Evolutionary conservation across 2,888 invertebrate species (phyloP).

Genomic region (Erebia ligea): DNA sequence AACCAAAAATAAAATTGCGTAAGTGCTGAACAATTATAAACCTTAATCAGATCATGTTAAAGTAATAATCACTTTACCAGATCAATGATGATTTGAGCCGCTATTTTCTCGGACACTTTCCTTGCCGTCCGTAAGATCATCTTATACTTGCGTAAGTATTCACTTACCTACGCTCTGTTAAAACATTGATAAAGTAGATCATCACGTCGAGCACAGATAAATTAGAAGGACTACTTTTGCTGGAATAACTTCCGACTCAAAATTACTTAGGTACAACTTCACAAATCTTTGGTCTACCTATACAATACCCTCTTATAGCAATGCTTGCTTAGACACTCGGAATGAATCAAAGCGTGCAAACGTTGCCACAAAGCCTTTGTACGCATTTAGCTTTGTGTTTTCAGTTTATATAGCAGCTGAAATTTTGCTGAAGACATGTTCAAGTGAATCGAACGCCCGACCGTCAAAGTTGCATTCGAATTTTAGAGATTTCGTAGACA

Average conservation of each 20-base stretch:
- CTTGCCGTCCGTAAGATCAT: no score
- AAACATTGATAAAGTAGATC: slow-evolving; percentile 8
- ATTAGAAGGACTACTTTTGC: background rate
- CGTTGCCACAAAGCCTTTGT: slow-evolving; percentile 26
- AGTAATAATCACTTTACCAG: no score
- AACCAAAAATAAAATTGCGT: no score
- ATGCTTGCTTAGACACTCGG: slow-evolving; percentile 21
- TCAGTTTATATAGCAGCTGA: slow-evolving; percentile 17
- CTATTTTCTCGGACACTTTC: no score
- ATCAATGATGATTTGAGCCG: no score
- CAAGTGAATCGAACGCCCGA: background rate
- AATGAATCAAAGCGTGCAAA: slow-evolving; percentile 27
- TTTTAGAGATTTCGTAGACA: background rate
- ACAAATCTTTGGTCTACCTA: slow-evolving; percentile 10
- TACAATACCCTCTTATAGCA: slow-evolving; percentile 12
- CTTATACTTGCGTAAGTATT: background rate
- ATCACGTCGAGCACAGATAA: background rate
- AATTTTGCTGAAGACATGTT: slow-evolving; percentile 10
- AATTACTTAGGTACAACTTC: slow-evolving; percentile 1
- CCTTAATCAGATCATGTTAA: no score
- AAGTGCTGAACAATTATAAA: no score
- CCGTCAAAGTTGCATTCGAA: slow-evolving; percentile 8
- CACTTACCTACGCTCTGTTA: background rate
- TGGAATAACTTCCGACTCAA: background rate
- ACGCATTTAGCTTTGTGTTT: slow-evolving; percentile 24